Evolutionary conservation across 2,113 vertebrate genomes (phyloP).

Genomic region (Rhabdornis inornatus): DNA sequence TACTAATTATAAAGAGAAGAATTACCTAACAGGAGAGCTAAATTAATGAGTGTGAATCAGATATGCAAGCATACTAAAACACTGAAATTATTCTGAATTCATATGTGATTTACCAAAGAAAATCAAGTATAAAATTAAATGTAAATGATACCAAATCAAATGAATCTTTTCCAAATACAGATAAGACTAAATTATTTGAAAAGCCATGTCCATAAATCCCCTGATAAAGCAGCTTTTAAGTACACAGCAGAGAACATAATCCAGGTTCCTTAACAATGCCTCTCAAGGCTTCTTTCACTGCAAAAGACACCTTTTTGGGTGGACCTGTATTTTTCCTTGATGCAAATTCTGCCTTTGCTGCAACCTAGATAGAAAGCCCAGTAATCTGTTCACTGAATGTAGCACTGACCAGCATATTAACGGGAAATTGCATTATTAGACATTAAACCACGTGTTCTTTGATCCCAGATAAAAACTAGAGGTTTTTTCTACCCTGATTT

Average conservation of each 20-base stretch:
- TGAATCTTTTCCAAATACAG: neutral
- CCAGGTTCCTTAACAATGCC: neutral
- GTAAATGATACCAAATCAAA: neutral
- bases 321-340: neutral
- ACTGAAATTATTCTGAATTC: neutral
- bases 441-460: neutral
- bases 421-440: constrained; percentile 1
- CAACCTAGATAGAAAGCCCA: neutral
- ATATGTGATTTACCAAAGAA: neutral
- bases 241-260: neutral
- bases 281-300: neutral
- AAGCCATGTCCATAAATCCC: neutral
- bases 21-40: neutral
- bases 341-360: neutral
- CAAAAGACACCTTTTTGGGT: neutral
- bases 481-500: neutral
- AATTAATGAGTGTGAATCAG: neutral
- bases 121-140: neutral
- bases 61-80: neutral
- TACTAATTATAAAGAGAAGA: neutral
- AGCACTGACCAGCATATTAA: neutral
- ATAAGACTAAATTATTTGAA: neutral
- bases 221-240: neutral
- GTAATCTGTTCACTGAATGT: neutral
- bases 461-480: constrained; percentile 32